phyloP scores from a whole-genome alignment of 2,113 vertebrate species.

The Penelope pileata region DNA sequence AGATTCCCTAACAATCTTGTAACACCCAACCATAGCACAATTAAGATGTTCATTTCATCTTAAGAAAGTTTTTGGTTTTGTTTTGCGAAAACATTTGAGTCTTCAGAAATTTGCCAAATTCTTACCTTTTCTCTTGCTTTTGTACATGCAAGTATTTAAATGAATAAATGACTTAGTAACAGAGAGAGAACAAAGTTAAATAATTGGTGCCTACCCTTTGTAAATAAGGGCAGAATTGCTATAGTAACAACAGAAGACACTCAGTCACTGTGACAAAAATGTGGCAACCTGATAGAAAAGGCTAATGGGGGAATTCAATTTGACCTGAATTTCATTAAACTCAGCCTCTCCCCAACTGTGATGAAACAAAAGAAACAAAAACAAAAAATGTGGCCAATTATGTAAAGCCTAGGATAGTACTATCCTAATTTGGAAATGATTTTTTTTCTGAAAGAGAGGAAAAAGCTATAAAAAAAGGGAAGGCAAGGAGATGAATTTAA shows the following conservation, averaged over 20 bases:
- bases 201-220: background rate
- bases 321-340: conserved; percentile 3
- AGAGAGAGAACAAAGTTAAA: background rate
- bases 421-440: background rate
- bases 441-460: background rate
- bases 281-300: background rate
- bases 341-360: background rate
- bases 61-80: background rate
- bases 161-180: background rate
- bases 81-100: background rate
- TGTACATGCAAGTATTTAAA: background rate
- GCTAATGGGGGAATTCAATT: background rate
- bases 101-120: background rate
- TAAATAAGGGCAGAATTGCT: conserved; percentile 18
- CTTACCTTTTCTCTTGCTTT: background rate
- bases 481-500: background rate
- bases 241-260: conserved; percentile 8
- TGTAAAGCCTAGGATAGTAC: background rate
- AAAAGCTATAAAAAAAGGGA: background rate
- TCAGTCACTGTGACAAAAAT: conserved; percentile 32
- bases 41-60: background rate
- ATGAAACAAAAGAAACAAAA: no score
- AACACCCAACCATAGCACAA: rapidly evolving
- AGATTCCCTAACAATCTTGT: background rate
- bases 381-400: background rate